A percentile compares a stretch with the other conserved stretches of the same genome.
Evolutionary conservation across 1,140 invertebrate species (phyloP).

Genomic region (Neotoxoptera formosana): DNA sequence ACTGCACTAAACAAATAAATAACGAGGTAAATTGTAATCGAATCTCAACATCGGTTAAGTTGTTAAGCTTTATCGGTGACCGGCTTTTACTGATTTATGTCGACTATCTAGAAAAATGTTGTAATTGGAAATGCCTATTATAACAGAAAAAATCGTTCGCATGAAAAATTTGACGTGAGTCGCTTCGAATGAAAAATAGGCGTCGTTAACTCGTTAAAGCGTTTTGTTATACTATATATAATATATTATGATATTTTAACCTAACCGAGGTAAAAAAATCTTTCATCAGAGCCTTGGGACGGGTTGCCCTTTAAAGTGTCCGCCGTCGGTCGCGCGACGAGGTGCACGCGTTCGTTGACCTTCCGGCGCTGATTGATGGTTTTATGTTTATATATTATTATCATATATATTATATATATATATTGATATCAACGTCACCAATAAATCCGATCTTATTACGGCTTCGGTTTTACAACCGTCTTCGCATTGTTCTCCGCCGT

Average conservation of each 20-base stretch:
- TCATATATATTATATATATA: background rate
- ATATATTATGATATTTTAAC: background rate
- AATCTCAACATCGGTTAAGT: background rate
- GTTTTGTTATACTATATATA: background rate
- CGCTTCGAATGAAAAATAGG: background rate
- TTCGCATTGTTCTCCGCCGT: slow-evolving; percentile 38
- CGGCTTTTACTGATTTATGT: background rate
- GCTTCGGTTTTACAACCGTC: slow-evolving; percentile 40
- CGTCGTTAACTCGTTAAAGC: background rate
- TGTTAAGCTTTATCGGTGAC: background rate
- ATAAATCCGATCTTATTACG: slow-evolving; percentile 55
- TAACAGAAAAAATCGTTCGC: background rate
- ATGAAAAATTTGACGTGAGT: background rate
- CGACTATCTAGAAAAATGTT: background rate
- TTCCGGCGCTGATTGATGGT: slow-evolving; percentile 21
- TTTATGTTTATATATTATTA: background rate
- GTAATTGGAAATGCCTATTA: background rate
- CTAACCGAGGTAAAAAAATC: background rate
- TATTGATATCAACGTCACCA: slow-evolving; percentile 52
- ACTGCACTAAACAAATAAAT: background rate
- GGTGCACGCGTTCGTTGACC: slow-evolving; percentile 40
- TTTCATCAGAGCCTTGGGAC: background rate
- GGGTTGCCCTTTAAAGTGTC: background rate
- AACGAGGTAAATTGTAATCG: background rate
- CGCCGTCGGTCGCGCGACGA: background rate